phyloP scores from a whole-genome alignment of 1,140 invertebrate genomes.

The Solenopsis invicta region DNA sequence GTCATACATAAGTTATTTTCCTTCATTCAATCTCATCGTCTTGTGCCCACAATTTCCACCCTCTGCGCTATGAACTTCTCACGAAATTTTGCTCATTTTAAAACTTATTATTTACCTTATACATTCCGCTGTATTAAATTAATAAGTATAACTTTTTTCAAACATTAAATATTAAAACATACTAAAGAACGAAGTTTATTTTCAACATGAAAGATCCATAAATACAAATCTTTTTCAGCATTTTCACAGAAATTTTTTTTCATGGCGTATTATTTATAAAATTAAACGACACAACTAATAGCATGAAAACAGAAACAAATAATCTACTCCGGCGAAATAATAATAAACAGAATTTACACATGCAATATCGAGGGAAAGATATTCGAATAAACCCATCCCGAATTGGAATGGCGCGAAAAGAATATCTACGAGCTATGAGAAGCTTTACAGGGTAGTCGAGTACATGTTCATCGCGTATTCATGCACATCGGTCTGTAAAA shows the following conservation, averaged over 20 bases:
- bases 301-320: background rate
- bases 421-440: background rate
- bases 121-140: background rate
- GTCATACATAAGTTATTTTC: constrained; percentile 2
- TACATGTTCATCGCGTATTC: constrained; percentile 43
- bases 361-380: background rate
- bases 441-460: background rate
- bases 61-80: background rate
- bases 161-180: background rate
- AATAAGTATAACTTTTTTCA: background rate
- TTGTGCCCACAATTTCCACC: background rate
- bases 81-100: background rate
- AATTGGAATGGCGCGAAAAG: background rate
- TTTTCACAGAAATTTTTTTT: no score
- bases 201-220: background rate
- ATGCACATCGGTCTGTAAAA: constrained; percentile 31
- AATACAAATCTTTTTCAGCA: background rate
- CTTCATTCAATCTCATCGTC: background rate
- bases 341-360: constrained; percentile 10
- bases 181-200: background rate
- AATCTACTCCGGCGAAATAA: background rate
- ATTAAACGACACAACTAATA: background rate
- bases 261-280: background rate
- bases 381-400: background rate
- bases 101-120: background rate